Evolutionary conservation across 2,113 vertebrate genomes (phyloP).

Genomic region (Dasyurus viverrinus): DNA sequence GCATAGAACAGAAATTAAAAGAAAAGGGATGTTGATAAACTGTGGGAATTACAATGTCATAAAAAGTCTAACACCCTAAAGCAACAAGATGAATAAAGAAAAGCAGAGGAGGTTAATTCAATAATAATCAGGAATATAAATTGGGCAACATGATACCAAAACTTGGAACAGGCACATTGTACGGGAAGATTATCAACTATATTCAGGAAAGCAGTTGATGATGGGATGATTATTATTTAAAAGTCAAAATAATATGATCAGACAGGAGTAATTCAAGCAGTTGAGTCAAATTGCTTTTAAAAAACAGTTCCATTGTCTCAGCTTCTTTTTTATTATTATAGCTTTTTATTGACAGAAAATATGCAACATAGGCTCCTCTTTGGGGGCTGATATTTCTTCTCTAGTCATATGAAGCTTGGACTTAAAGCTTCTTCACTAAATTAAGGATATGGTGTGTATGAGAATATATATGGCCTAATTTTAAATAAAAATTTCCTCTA

Average conservation of each 20-base stretch:
- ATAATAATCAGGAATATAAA: too few species aligned
- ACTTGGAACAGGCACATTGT: too few species aligned
- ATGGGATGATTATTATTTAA: not conserved
- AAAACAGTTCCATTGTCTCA: not conserved
- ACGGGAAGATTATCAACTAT: too few species aligned
- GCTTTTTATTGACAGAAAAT: too few species aligned
- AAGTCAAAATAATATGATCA: not conserved
- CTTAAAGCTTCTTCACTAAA: not conserved
- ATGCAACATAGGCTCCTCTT: not conserved
- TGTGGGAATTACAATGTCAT: too few species aligned
- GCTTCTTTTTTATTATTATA: not conserved
- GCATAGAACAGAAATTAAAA: too few species aligned
- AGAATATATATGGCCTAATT: not conserved
- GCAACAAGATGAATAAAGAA: too few species aligned
- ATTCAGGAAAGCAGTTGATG: too few species aligned
- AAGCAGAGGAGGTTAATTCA: too few species aligned
- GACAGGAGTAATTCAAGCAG: not conserved
- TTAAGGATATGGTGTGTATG: not conserved
- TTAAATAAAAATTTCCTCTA: not conserved
- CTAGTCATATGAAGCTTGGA: not conserved
- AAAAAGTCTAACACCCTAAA: too few species aligned
- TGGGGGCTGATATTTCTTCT: not conserved
- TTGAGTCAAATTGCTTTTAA: not conserved
- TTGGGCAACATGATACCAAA: too few species aligned
- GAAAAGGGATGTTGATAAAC: too few species aligned